Base-by-base conservation (phyloP, 2,888 invertebrate species). In the Thymelicus lineola region DNA sequence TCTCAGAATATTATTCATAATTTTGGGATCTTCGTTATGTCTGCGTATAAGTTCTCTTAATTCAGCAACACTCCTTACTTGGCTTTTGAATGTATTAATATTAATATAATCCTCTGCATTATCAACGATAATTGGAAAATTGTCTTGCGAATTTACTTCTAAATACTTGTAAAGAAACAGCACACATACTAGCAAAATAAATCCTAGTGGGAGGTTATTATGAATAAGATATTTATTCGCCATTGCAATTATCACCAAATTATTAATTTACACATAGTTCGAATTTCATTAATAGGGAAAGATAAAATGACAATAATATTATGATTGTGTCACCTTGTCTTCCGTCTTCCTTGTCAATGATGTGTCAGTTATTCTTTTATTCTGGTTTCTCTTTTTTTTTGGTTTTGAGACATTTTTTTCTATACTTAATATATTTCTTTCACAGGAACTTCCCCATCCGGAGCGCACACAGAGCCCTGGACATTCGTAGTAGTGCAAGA, bases 401-500 rank as follows among this genome's bases (percentile, higher is more conserved):
- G 3, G 5, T 28, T 28, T 28, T 28, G 5, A 28, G 28, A 28
- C 28, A 3, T 28, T 28, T 28, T 28, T 20, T 28, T 2, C 28
- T 28, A 28, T 3, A 28, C 28, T 2, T 1, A 28, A 3, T 28
- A 20, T 28, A 28, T 1, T 28, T 28, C 20, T 48, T 15, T 14
- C 36, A 36, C 80, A 97, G 97, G 97, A 10, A 98, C 98, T 0
- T 95, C 97, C 0, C 98, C 98, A n/a, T 98, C 98, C 79, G 98
- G 98, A 1, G 98, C 98, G 0, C 98, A 99, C 83, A 98, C 98
- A 0, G 98, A 98, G 85, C 98, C 98, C 0, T 98, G 98, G 98
- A 98, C 97, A 0, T 98, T 96, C 85, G 97, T 97, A 15, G 95
- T 96, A 0, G 95, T 98, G 9, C 94, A 95, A 73, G 95, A 96